Conservation (phyloP, 2,113 vertebrate genomes). For the Pithys albifrons region DNA sequence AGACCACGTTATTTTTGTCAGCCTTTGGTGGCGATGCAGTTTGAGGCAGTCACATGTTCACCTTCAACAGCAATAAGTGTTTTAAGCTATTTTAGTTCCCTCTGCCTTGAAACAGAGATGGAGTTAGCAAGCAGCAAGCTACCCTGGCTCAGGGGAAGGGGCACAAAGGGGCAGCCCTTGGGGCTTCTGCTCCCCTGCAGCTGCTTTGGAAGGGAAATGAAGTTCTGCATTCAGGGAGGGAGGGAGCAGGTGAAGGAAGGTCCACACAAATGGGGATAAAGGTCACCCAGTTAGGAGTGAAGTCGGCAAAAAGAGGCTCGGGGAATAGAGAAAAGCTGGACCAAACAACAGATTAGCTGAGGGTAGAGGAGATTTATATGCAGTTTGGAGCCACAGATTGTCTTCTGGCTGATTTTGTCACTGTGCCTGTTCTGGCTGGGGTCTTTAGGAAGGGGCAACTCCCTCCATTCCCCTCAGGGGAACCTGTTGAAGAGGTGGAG, state of each 20-base stretch:
- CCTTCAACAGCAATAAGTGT: background rate
- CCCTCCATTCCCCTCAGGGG: accelerated
- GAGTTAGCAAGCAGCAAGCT: background rate
- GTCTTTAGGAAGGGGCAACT: background rate
- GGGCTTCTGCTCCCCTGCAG: background rate
- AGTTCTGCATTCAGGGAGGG: background rate
- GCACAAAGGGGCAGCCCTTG: accelerated
- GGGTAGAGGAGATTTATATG: background rate
- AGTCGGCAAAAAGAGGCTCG: background rate
- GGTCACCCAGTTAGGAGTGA: background rate
- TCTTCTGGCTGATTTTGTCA: background rate
- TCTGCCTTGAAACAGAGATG: constrained; percentile 25
- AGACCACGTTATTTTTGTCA: constrained; percentile 49
- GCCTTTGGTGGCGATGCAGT: background rate
- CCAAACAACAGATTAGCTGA: background rate
- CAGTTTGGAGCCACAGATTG: background rate
- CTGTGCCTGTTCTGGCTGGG: background rate
- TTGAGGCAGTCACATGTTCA: constrained; percentile 47
- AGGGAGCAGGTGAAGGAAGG: background rate
- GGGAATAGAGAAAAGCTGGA: background rate
- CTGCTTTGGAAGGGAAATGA: background rate
- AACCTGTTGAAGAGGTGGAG: background rate
- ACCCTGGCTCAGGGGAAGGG: background rate
- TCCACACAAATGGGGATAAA: background rate
- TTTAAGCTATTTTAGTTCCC: constrained; percentile 36